These are phyloP conservation scores for Siniperca scherzeri DNA, from an alignment of 2,797 vertebrate genomes.

Conservation along the genomic window DNA sequence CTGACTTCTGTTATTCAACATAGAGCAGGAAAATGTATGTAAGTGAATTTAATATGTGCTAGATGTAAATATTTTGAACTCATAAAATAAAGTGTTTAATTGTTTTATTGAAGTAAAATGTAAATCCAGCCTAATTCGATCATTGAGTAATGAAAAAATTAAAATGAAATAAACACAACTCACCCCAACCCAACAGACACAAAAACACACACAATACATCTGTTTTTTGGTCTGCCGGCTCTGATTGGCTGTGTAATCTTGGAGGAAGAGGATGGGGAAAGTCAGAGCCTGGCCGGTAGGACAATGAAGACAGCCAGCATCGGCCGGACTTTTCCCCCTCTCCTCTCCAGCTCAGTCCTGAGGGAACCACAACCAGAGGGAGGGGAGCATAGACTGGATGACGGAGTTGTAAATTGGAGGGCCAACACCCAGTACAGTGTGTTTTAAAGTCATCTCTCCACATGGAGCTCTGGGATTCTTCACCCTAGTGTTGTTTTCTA, in stretches of 20 bases:
- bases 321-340: constrained; percentile 73
- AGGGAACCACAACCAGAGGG: constrained; percentile 74
- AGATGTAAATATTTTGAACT: constrained; percentile 2
- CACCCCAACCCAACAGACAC: constrained; percentile 27
- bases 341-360: constrained; percentile 75
- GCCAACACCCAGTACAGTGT: constrained; percentile 80
- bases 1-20: background rate
- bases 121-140: constrained; percentile 38
- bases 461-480: constrained; percentile 72
- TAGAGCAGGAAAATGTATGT: background rate
- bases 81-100: constrained; percentile 12
- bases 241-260: constrained; percentile 64
- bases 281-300: constrained; percentile 51
- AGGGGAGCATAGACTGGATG: constrained; percentile 72
- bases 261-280: constrained; percentile 38
- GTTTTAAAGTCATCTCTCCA: constrained; percentile 68
- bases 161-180: constrained; percentile 59
- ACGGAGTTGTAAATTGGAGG: constrained; percentile 70
- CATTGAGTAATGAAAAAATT: constrained; percentile 32
- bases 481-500: constrained; percentile 70
- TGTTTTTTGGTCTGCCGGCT: constrained; percentile 54
- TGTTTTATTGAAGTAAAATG: constrained; percentile 21
- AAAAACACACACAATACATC: constrained; percentile 55
- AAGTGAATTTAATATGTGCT: background rate
- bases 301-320: constrained; percentile 60